A percentile compares a stretch with the other conserved stretches of the same genome.
Evolutionary conservation across 1,140 invertebrate species (phyloP).

Genomic region (Spodoptera frugiperda): DNA sequence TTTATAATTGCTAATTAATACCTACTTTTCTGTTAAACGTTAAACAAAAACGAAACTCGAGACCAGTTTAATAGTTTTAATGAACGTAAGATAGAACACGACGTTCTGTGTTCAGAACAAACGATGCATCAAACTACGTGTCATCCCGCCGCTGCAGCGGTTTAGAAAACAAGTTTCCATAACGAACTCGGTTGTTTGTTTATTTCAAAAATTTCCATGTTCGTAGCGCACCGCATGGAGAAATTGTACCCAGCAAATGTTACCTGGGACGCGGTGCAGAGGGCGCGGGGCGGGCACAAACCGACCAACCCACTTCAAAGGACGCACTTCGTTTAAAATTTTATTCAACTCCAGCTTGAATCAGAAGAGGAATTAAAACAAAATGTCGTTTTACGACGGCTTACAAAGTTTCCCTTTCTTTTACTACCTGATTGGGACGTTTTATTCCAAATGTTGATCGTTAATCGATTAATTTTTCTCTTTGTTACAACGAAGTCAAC

Average conservation of each 20-base stretch:
- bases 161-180: constrained; percentile 33
- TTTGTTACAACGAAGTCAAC: constrained; percentile 10
- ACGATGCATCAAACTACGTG: constrained; percentile 28
- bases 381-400: constrained; percentile 51
- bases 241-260: constrained; percentile 26
- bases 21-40: no score
- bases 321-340: constrained; percentile 44
- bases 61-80: background rate
- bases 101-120: constrained; percentile 3
- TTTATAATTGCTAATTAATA: no score
- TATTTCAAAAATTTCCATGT: constrained; percentile 38
- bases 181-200: constrained; percentile 23
- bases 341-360: constrained; percentile 51
- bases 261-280: constrained; percentile 9
- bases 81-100: background rate
- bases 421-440: constrained; percentile 39
- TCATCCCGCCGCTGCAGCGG: background rate
- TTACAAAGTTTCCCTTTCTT: constrained; percentile 48
- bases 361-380: constrained; percentile 45
- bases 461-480: constrained; percentile 31
- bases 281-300: background rate
- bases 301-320: constrained; percentile 47
- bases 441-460: constrained; percentile 37
- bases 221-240: constrained; percentile 7
- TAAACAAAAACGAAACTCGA: background rate